These are phyloP conservation scores for Drosophila buzzatii DNA, from an alignment of 2,888 invertebrate species.

Conservation along the genomic window DNA sequence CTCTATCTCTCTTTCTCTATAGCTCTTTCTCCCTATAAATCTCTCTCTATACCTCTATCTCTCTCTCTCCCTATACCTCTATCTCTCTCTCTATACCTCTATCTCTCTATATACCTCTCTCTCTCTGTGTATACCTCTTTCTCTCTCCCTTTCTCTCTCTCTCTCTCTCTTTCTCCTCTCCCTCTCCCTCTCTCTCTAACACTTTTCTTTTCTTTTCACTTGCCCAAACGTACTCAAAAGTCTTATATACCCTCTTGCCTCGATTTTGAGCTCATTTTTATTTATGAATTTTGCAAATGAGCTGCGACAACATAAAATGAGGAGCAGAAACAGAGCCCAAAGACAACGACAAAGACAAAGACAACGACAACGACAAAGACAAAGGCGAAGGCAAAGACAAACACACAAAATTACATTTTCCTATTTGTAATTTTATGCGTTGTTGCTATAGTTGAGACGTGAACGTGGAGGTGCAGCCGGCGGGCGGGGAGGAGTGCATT, in stretches of 20 bases:
- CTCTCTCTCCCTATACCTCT: too few species aligned
- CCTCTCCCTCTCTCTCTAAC: too few species aligned
- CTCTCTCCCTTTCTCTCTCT: too few species aligned
- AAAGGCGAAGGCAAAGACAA: constrained; percentile 23
- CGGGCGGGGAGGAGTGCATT: too few species aligned
- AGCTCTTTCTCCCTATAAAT: too few species aligned
- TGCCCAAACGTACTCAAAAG: neutral
- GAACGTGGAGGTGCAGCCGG: neutral
- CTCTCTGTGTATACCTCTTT: too few species aligned
- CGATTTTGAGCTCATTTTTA: constrained; percentile 7
- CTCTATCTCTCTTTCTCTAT: too few species aligned
- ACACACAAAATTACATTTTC: constrained; percentile 28
- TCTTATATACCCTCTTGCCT: neutral
- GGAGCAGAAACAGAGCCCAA: constrained; percentile 20
- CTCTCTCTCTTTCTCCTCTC: too few species aligned
- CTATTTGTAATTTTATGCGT: constrained; percentile 48
- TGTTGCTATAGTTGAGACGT: constrained; percentile 29
- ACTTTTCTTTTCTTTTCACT: too few species aligned
- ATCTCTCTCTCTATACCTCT: too few species aligned
- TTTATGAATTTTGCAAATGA: constrained; percentile 58
- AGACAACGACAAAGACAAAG: constrained; percentile 4
- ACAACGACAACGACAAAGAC: neutral
- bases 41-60: too few species aligned
- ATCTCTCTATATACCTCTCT: too few species aligned
- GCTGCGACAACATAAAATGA: constrained; percentile 46